Evolutionary conservation across 2,797 vertebrate species (phyloP).

Genomic region (Parambassis ranga): DNA sequence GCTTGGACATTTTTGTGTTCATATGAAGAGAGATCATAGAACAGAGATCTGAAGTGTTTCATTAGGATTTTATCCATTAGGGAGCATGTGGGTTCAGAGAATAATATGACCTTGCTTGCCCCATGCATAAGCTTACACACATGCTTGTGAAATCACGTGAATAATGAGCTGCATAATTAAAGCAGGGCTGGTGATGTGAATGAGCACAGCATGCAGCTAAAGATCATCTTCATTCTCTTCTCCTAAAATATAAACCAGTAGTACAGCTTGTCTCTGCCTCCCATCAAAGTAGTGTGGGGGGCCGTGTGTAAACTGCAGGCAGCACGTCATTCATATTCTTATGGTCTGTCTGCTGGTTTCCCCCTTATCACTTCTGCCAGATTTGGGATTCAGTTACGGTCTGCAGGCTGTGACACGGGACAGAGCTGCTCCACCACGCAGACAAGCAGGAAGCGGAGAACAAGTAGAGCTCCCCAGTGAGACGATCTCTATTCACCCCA

Average conservation of each 20-base stretch:
- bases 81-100: not conserved
- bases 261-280: constrained; percentile 13
- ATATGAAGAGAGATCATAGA: not conserved
- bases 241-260: constrained; percentile 16
- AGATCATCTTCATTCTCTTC: constrained; percentile 23
- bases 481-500: constrained; percentile 42
- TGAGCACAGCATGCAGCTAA: constrained; percentile 18
- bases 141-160: constrained; percentile 14
- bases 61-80: not conserved
- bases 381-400: constrained; percentile 39
- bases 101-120: not conserved
- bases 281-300: not conserved
- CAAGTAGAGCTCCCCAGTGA: constrained; percentile 33
- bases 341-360: constrained; percentile 14
- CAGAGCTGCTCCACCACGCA: constrained; percentile 2
- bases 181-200: constrained; percentile 22
- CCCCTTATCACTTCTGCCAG: constrained; percentile 58
- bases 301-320: not conserved
- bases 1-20: not conserved
- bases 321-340: constrained; percentile 12
- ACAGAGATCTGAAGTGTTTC: not conserved
- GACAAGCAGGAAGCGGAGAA: constrained; percentile 32
- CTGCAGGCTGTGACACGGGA: constrained; percentile 17
- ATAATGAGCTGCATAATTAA: constrained; percentile 34
- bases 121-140: not conserved